A percentile compares a stretch with the other conserved stretches of the same genome.
Conservation (phyloP, 92 coral and sea anemone genomes). For the Pocillopora meandrina region DNA sequence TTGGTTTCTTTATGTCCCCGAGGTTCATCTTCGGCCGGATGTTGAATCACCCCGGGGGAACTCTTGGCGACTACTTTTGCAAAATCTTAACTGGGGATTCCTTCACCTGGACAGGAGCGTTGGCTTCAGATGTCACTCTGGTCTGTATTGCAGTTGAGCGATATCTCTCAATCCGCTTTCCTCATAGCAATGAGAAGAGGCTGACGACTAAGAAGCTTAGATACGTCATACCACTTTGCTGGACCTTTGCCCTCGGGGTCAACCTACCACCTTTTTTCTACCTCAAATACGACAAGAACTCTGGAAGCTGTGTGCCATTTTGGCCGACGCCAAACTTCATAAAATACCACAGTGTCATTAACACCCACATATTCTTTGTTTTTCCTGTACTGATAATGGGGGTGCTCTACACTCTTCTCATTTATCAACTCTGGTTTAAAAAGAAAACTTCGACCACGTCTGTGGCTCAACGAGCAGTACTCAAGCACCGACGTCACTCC, state of each 20-base stretch:
- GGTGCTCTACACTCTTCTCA: slow-evolving; percentile 34
- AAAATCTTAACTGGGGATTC: slow-evolving; percentile 49
- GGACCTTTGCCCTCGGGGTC: slow-evolving; percentile 50
- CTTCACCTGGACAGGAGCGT: slow-evolving; percentile 56
- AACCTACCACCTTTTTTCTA: slow-evolving; percentile 31
- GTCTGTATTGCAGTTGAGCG: slow-evolving; percentile 50
- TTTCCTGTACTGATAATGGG: slow-evolving; percentile 40
- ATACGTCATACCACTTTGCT: slow-evolving; percentile 25
- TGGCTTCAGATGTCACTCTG: slow-evolving; percentile 40
- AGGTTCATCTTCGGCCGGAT: slow-evolving; percentile 36
- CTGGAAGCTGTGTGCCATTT: slow-evolving; percentile 22
- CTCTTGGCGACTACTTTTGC: slow-evolving; percentile 44
- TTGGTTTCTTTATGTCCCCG: slow-evolving; percentile 20
- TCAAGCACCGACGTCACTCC: slow-evolving; percentile 25
- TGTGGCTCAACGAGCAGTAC: slow-evolving; percentile 4
- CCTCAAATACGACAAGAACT: slow-evolving; percentile 10
- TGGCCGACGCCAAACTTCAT: slow-evolving; percentile 53
- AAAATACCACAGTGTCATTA: slow-evolving; percentile 33
- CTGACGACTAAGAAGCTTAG: slow-evolving; percentile 30
- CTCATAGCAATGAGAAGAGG: slow-evolving; percentile 33
- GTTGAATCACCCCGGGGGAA: slow-evolving; percentile 42
- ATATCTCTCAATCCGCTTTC: slow-evolving; percentile 42
- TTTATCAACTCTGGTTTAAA: slow-evolving; percentile 39
- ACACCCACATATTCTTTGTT: slow-evolving; percentile 20
- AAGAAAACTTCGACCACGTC: not conserved